Base-by-base conservation (phyloP, 2,888 invertebrate genomes). In the Tryphoninae sp. region DNA sequence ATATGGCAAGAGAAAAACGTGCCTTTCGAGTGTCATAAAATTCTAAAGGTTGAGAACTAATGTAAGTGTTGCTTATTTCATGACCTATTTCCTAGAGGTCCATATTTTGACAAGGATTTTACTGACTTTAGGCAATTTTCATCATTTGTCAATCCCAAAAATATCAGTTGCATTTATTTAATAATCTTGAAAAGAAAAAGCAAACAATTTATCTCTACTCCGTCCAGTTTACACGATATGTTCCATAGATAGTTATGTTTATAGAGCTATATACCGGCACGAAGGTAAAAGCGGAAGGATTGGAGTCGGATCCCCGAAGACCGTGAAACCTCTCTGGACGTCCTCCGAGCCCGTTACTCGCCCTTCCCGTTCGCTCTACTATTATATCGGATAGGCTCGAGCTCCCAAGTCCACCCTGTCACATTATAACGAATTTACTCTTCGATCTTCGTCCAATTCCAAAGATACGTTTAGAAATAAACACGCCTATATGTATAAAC, bases 261-360 rank as follows among this genome's bases (percentile, higher is more conserved):
- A 53, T 53, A 8, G 26, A 45, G 13, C 45, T 45, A 45, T 53
- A 16, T n/a, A 68, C 33, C 40, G 1, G 49, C 6, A 33, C 9
- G 22, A 7, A 45, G 59, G 13, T 22, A 22, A 51, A 55, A 49
- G 49, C 74, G 64, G 26, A 75, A 65, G 64, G 75, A 75, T 65
- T 53, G 40, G 23, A 53, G 62, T 51, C 53, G 26, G 3, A 67
- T 42, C 71, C 71, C 3, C 11, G 55, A 65, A 71, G 45, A 69
- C 49, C 42, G 9, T 59, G 59, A 33, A 68, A 75, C 51, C 53
- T 1, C 9, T 19, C 61, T 61, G 72, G 72, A 76, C 72, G 62
- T 76, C 67, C 67, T 67, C 19, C 26, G 61, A 68, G 53, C 51
- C 13, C 69, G 58, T 76, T 61, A 72, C 76, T 71, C 67, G 45